A percentile compares a stretch with the other conserved stretches of the same genome.
phyloP scores from a whole-genome alignment of 2,888 invertebrate genomes.

The Eumacrocentrus americanus region DNA sequence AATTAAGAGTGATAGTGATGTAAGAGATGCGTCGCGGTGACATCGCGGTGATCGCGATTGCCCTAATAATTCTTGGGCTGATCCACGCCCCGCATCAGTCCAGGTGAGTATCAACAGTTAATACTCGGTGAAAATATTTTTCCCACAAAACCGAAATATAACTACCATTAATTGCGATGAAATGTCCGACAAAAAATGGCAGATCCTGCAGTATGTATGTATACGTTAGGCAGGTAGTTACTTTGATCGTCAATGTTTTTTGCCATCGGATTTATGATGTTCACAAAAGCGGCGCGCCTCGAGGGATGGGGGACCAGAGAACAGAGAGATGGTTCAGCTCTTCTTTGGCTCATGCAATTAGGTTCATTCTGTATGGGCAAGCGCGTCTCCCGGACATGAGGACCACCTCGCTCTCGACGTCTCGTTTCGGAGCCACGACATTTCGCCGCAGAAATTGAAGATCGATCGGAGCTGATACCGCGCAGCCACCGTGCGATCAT shows the following conservation, averaged over 20 bases:
- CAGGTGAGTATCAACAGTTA: slow-evolving; percentile 46
- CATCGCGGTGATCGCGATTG: slow-evolving; percentile 61
- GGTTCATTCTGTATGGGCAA: slow-evolving; percentile 35
- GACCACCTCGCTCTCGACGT: slow-evolving; percentile 41
- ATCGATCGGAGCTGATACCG: slow-evolving; percentile 33
- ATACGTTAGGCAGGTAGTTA: too few relatives aligned
- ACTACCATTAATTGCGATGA: too few relatives aligned
- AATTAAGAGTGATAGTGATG: slow-evolving; percentile 57
- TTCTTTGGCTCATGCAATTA: slow-evolving; percentile 38
- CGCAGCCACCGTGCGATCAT: slow-evolving; percentile 9
- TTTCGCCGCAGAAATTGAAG: slow-evolving; percentile 35
- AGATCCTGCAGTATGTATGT: too few relatives aligned
- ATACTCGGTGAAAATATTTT: too few relatives aligned
- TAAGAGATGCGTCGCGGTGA: slow-evolving; percentile 61
- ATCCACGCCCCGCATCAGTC: slow-evolving; percentile 56
- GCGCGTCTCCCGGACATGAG: slow-evolving; percentile 31
- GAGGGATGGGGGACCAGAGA: neutral
- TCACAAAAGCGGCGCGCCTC: too few relatives aligned
- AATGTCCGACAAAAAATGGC: too few relatives aligned
- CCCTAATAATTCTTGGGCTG: slow-evolving; percentile 59
- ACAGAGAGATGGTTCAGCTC: neutral
- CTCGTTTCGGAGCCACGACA: slow-evolving; percentile 32
- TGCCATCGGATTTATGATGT: too few relatives aligned
- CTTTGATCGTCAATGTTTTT: too few relatives aligned
- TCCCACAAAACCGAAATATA: too few relatives aligned